These are phyloP conservation scores for Hylaeus anthracinus DNA, from an alignment of 1,140 invertebrate species.

Conservation along the genomic window DNA sequence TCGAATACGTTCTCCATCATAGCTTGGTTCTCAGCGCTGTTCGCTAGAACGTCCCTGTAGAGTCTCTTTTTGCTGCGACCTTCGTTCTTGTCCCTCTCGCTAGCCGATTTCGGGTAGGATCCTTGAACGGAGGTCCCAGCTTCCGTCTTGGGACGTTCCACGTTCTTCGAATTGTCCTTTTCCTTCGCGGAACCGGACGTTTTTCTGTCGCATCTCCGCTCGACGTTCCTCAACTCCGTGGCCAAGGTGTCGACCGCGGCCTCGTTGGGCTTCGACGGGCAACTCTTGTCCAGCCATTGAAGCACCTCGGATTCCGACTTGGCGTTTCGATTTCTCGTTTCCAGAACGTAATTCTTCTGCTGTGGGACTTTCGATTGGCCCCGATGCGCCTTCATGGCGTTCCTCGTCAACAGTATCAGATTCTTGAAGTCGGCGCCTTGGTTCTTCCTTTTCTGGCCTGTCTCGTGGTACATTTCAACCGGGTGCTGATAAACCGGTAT, in stretches of 20 bases:
- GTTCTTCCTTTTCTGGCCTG: conserved; percentile 66
- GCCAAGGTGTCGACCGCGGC: conserved; percentile 55
- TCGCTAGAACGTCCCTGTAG: conserved; percentile 70
- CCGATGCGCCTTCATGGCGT: conserved; percentile 72
- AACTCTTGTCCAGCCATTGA: conserved; percentile 72
- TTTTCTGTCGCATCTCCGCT: conserved; percentile 17
- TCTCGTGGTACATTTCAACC: conserved; percentile 68
- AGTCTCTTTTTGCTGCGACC: conserved; percentile 55
- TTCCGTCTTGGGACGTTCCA: conserved; percentile 13
- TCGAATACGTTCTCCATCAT: conserved; percentile 63
- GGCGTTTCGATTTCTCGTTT: conserved; percentile 59
- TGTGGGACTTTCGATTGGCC: conserved; percentile 67
- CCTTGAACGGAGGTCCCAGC: neutral
- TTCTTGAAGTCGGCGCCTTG: conserved; percentile 78
- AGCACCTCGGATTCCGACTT: conserved; percentile 65
- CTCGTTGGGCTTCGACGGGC: conserved; percentile 58
- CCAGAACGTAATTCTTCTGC: conserved; percentile 11
- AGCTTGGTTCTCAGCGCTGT: conserved; percentile 33
- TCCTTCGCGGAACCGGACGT: neutral
- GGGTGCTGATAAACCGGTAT: conserved; percentile 76
- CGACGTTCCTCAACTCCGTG: conserved; percentile 56
- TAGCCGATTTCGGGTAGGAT: neutral
- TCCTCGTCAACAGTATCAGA: conserved; percentile 76
- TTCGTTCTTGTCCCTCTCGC: conserved; percentile 17
- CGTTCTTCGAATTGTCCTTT: neutral